Conservation (phyloP, 1,140 invertebrate genomes). For the Amyelois transitella region DNA sequence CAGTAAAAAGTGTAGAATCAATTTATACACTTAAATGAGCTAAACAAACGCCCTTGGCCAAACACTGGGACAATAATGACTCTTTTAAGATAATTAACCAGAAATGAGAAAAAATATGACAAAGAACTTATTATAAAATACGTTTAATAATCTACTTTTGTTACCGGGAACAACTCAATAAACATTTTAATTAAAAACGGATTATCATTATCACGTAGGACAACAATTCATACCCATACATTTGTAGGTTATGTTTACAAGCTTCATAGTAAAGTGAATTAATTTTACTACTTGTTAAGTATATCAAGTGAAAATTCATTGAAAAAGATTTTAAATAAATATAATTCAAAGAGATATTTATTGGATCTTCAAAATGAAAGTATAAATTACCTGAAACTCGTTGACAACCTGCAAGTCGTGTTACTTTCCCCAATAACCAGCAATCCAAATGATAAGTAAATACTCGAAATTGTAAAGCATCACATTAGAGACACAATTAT, state of each 20-base stretch:
- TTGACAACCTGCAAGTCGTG: conserved; percentile 29
- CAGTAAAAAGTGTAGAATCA: no score
- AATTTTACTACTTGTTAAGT: background rate
- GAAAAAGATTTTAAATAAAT: background rate
- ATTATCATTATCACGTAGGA: background rate
- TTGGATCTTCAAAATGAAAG: background rate
- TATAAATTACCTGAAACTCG: conserved; percentile 17
- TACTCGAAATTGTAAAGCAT: conserved; percentile 13
- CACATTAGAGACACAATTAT: conserved; percentile 9
- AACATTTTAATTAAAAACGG: background rate
- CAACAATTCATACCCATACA: background rate
- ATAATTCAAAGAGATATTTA: background rate
- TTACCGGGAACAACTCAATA: no score
- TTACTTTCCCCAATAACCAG: conserved; percentile 14
- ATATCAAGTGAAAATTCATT: background rate
- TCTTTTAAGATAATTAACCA: no score
- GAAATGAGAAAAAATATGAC: no score
- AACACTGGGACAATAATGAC: no score
- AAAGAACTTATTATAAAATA: no score
- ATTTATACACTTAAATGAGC: no score
- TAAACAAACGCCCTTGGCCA: no score
- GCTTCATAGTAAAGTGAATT: conserved; percentile 6
- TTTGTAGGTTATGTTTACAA: conserved; percentile 55
- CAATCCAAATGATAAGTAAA: conserved; percentile 7
- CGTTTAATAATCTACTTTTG: no score